Percentiles rank a stretch among this genome's conserved stretches.
phyloP scores from a whole-genome alignment of 2,113 vertebrate genomes.

The Elgaria multicarinata region DNA sequence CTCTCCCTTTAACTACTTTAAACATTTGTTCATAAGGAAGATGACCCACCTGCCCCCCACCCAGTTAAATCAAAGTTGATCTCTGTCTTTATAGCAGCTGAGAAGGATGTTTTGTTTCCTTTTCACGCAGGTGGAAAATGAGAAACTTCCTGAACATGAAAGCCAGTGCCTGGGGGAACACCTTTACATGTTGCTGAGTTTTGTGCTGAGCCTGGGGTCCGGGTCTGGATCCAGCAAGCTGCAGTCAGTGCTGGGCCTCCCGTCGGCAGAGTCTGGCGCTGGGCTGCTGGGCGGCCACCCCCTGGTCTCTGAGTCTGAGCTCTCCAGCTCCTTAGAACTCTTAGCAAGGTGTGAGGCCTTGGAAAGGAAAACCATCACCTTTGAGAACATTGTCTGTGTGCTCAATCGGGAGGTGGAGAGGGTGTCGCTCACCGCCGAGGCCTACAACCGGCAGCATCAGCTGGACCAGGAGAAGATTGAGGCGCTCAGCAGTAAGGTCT shows the following conservation, averaged over 20 bases:
- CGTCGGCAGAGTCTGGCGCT: constrained; percentile 40
- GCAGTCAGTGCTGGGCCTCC: constrained; percentile 18
- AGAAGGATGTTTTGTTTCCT: constrained; percentile 22
- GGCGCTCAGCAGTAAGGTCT: constrained; percentile 85
- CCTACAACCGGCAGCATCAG: constrained; percentile 85
- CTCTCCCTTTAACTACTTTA: background rate
- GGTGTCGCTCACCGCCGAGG: constrained; percentile 82
- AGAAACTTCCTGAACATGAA: constrained; percentile 85
- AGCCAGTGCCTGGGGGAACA: constrained; percentile 82
- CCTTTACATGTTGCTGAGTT: constrained; percentile 83
- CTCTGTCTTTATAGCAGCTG: background rate
- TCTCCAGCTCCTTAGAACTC: constrained; percentile 75
- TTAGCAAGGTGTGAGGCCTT: constrained; percentile 83
- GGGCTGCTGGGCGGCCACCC: background rate
- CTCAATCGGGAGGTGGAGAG: constrained; percentile 92
- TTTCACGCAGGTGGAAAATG: constrained; percentile 81
- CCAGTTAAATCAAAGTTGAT: background rate
- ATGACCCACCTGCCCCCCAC: too few relatives aligned
- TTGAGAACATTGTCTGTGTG: constrained; percentile 93
- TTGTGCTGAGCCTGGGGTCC: constrained; percentile 69
- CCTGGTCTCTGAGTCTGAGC: constrained; percentile 21
- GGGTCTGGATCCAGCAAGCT: constrained; percentile 18
- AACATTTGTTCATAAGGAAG: background rate
- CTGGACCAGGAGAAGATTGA: constrained; percentile 91
- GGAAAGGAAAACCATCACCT: constrained; percentile 85